phyloP scores from a whole-genome alignment of 2,888 invertebrate species.

The Rhorus exstirpatorius region DNA sequence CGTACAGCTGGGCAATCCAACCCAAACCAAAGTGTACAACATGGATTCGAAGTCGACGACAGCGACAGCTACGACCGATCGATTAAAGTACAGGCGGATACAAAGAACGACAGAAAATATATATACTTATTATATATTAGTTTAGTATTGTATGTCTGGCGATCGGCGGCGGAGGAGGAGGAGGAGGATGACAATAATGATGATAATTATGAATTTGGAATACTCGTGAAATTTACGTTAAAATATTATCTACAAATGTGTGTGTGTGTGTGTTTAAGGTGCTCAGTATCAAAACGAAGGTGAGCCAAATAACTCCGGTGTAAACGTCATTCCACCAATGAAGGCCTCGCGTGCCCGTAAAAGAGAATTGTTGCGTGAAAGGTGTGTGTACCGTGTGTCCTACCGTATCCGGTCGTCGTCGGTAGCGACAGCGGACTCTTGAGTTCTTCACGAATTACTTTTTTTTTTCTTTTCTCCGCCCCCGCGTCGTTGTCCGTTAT shows the following conservation, averaged over 20 bases:
- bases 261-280: neutral
- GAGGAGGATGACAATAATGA: neutral
- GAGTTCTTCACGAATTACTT: conserved; percentile 19
- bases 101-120: too few relatives aligned
- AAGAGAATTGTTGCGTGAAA: conserved; percentile 46
- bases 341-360: conserved; percentile 48
- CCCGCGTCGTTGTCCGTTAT: neutral
- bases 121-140: too few relatives aligned
- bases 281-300: conserved; percentile 12
- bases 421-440: conserved; percentile 21
- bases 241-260: conserved; percentile 13
- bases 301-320: neutral
- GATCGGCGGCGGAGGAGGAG: neutral
- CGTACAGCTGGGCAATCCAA: conserved; percentile 14
- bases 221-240: conserved; percentile 28
- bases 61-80: conserved; percentile 16
- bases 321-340: conserved; percentile 51
- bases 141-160: neutral
- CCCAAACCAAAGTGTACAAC: too few relatives aligned
- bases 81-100: conserved; percentile 29
- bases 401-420: conserved; percentile 57
- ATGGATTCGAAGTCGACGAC: too few relatives aligned
- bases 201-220: conserved; percentile 27
- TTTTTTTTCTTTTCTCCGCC: conserved; percentile 30
- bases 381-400: conserved; percentile 53